Evolutionary conservation across 1,140 invertebrate species (phyloP), one percentile per base, ranked within the genome.

Genomic region (Lepidotrigona ventralis): DNA sequence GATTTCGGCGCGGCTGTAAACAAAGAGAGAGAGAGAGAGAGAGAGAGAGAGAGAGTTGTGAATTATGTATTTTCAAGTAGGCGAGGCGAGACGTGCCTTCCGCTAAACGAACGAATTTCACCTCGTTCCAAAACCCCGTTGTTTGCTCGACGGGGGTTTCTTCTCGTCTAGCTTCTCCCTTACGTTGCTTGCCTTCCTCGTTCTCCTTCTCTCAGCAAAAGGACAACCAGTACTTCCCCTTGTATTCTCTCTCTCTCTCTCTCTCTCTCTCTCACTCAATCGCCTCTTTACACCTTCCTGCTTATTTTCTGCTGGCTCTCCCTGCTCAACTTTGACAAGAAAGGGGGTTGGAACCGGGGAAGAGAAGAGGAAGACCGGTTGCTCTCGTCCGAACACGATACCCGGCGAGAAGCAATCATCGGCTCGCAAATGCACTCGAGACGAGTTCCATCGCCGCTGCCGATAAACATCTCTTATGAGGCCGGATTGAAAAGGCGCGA

Each of bases 1-100:
- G n/a, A n/a, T 72, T 63, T 56, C 33, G 56, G 56, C 46, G 26
- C 46, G 21, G 19, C 4, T 23, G 79, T 26, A 81, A 81, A 73
- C 58, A 58, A n/a, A n/a, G n/a, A n/a, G n/a, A n/a, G n/a, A n/a
- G n/a, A n/a, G n/a, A n/a, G n/a, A n/a, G n/a, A n/a, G n/a, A n/a
- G n/a, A n/a, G n/a, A n/a, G n/a, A n/a, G n/a, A 33, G 2, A 33
- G 33, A 33, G n/a, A 33, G 29, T 46, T 46, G 64, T 74, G 83
- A 84, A 84, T 84, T 84, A 81, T 84, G 83, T 79, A 84, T 81
- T 84, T 81, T 73, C 83, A 21, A 81, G 70, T 79, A 66, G 19
- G 56, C 53, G 63, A 64, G 58, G 26, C 68, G 75, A 79, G 81
- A 83, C 81, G 81, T 79, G 58, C 69, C 68, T 70, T 53, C 21